Conservation (phyloP, 1,140 invertebrate species). For the Myzus persicae region DNA sequence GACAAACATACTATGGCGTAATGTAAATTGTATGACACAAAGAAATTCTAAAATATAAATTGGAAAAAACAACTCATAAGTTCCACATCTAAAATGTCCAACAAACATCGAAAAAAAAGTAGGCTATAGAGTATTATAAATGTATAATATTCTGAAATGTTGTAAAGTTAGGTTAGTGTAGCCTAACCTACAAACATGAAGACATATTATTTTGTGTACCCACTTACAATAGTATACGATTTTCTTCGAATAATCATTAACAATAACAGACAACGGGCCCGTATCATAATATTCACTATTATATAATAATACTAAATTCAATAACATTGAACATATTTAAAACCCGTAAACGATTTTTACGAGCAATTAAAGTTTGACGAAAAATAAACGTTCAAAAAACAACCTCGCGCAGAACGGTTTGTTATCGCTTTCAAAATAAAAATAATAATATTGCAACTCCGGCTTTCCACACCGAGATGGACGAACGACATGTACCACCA, state of each 20-base stretch:
- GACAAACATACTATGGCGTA: too few species aligned
- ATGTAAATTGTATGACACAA: neutral
- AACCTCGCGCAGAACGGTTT: neutral
- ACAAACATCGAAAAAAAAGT: neutral
- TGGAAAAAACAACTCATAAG: neutral
- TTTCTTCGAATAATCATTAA: too few species aligned
- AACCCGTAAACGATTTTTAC: neutral
- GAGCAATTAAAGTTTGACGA: neutral
- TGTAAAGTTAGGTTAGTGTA: too few species aligned
- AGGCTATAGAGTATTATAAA: too few species aligned
- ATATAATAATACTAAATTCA: constrained; percentile 1
- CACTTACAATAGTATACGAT: neutral
- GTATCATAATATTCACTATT: neutral
- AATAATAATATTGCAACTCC: neutral
- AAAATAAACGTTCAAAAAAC: neutral
- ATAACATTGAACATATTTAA: neutral
- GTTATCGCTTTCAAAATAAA: neutral
- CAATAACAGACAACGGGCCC: neutral
- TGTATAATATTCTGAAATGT: too few species aligned
- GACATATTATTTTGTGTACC: too few species aligned
- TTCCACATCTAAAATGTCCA: neutral
- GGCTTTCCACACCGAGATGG: neutral
- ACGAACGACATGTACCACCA: neutral
- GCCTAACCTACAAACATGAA: too few species aligned
- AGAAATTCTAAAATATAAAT: neutral